Evolutionary conservation across 1,140 invertebrate genomes (phyloP).

Genomic region (Zaprionus lachaisei): DNA sequence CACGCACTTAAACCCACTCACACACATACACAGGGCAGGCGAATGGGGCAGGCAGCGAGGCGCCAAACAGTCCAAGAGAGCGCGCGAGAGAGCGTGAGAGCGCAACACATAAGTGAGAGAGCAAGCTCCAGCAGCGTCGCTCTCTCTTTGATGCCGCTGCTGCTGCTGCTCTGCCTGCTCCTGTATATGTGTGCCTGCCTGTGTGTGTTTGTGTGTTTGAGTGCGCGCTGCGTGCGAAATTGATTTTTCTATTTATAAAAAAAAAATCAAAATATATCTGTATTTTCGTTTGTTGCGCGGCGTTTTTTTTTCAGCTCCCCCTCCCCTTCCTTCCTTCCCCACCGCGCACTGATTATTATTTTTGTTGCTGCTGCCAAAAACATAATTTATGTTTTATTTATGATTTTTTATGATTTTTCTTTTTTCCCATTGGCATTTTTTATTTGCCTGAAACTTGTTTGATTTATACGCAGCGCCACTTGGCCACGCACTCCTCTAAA

Average conservation of each 20-base stretch:
- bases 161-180: constrained; percentile 19
- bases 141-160: constrained; percentile 23
- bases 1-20: constrained; percentile 13
- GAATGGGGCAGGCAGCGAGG: constrained; percentile 50
- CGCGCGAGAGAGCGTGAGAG: constrained; percentile 24
- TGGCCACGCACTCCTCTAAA: constrained; percentile 44
- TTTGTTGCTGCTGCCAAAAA: constrained; percentile 69
- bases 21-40: constrained; percentile 39
- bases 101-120: constrained; percentile 13
- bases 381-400: constrained; percentile 83
- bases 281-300: constrained; percentile 55
- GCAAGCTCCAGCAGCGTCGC: constrained; percentile 34
- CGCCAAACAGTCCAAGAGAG: constrained; percentile 45
- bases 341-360: constrained; percentile 53
- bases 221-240: constrained; percentile 74
- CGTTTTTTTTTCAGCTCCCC: constrained; percentile 48
- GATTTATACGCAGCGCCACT: constrained; percentile 74
- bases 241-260: constrained; percentile 84
- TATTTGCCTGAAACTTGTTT: constrained; percentile 70
- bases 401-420: constrained; percentile 52
- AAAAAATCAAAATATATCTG: constrained; percentile 83
- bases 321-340: neutral
- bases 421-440: constrained; percentile 51
- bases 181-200: constrained; percentile 35
- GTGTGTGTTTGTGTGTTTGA: constrained; percentile 49